These are phyloP conservation scores for Neuroterus valhalla DNA, from an alignment of 1,140 invertebrate genomes.

Conservation along the genomic window DNA sequence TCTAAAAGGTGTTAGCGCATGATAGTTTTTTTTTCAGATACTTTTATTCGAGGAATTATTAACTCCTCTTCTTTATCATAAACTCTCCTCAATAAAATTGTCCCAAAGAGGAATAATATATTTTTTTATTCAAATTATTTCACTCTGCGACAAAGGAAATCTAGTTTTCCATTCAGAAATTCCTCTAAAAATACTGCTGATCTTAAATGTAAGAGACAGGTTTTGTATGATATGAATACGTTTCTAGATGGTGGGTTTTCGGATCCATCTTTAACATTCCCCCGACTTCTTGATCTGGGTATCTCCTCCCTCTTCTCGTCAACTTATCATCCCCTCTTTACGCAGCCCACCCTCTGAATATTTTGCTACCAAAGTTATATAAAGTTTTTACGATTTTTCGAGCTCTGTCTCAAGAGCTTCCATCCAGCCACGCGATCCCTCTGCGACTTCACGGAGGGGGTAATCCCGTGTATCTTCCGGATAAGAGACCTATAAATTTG, in stretches of 20 bases:
- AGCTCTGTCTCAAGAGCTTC: slow-evolving; percentile 59
- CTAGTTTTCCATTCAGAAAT: no score
- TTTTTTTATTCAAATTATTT: no score
- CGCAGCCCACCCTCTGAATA: slow-evolving; percentile 44
- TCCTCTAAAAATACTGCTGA: no score
- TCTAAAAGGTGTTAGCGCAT: no score
- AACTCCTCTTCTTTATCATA: no score
- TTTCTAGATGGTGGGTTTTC: background rate
- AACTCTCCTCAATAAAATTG: no score
- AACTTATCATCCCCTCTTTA: background rate
- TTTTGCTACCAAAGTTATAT: slow-evolving; percentile 67
- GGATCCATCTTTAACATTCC: slow-evolving; percentile 21
- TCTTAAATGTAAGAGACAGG: no score
- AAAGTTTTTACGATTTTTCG: slow-evolving; percentile 74
- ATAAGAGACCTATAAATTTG: slow-evolving; percentile 75
- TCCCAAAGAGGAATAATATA: no score
- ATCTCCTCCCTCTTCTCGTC: slow-evolving; percentile 26
- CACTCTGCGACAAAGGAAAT: no score
- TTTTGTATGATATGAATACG: no score
- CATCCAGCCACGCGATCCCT: slow-evolving; percentile 49
- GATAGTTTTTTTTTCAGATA: no score
- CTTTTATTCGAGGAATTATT: no score
- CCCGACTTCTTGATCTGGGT: background rate
- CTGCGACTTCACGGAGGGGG: slow-evolving; percentile 52
- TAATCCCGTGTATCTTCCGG: slow-evolving; percentile 74